Base-by-base conservation (phyloP, 2,113 vertebrate species). In the Genyomyrus donnyi region DNA sequence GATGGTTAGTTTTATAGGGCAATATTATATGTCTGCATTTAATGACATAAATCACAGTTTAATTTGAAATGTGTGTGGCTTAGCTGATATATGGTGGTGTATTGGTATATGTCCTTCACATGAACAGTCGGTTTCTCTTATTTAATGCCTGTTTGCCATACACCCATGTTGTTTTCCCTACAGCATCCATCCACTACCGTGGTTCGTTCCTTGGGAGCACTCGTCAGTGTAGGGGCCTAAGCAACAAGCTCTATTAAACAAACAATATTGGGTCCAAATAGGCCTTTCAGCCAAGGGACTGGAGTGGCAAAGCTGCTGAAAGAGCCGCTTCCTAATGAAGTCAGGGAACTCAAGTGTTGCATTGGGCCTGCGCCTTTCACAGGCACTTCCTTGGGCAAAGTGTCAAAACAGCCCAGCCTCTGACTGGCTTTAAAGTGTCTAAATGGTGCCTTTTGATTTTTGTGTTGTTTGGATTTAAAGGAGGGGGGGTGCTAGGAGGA, bases 391-490 rank as follows among this genome's bases (percentile, higher is more conserved):
- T 91, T 93, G 94, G 92, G 95, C 95, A 95, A 93, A 95, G 94
- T 95, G 95, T 95, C 95, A 95, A 95, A 96, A 96, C 95, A 96
- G 95, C 94, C 93, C 95, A 93, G 88, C 93, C 94, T 94, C 93
- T 90, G 52, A 92, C 93, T 89, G 90, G 91, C 92, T 93, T 92
- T 93, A 92, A 94, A 93, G 94, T 93, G 94, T 94, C 48, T 88
- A 95, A 95, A 95, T 93, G 91, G 92, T 92, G 92, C 93, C 95
- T 95, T 96, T 96, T 96, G 94, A 95, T 95, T 90, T 87, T 77
- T 95, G 91, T 91, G 93, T 92, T 95, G 94, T 94, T 94, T 94
- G 94, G 92, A 93, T 95, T 94, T 94, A 91, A 94, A 92, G 93
- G 90, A 91, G 92, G 93, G 70, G 70, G 74, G 74, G 74, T 19